Base-by-base conservation (phyloP, 2,888 invertebrate species). In the Mesoligia furuncula region DNA sequence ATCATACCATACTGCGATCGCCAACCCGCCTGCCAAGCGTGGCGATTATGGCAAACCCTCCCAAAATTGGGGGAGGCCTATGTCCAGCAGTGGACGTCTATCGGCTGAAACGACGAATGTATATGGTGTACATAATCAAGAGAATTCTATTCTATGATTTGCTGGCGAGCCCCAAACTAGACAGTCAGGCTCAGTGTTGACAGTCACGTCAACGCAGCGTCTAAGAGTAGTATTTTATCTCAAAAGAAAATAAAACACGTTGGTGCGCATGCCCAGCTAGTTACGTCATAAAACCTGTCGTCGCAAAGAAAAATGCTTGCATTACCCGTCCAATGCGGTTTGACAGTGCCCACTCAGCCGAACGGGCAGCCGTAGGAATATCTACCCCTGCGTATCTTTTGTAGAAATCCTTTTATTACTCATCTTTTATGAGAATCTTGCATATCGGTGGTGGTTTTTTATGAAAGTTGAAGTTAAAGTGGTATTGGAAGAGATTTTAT, bases 271-370 rank as follows among this genome's bases (percentile, higher is more conserved):
- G 20, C 8, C 15, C 2, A 61, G 3, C 27, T 31, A 59, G 15
- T 66, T 36, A 77, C 61, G 36, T 70, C 13, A 73, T 57, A 54
- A 36, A 65, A 54, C 39, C 45, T 59, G 78, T 54, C 57, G 48
- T 64, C 8, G 27, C 17, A 64, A 45, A 57, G 36, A n/a, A 70
- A 71, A 65, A 27, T 24, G 48, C 66, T 36, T 72, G 65, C 61
- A 79, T 75, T 71, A 57, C 11, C 39, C 74, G 79, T 69, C 45
- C 73, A 62, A 74, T 84, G 70, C 74, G 61, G 64, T 72, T 59
- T 61, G 75, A 75, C 75, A 59, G 70, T 36, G 59, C 64, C 20
- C 72, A 64, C 42, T 70, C 66, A 70, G 24, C 68, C 11, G 51
- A 42, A 48, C 57, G 11, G 27, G 8, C 64, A 51, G n/a, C 31